These are phyloP conservation scores for Calameuta pallipes DNA, from an alignment of 2,888 invertebrate genomes.

Conservation along the genomic window DNA sequence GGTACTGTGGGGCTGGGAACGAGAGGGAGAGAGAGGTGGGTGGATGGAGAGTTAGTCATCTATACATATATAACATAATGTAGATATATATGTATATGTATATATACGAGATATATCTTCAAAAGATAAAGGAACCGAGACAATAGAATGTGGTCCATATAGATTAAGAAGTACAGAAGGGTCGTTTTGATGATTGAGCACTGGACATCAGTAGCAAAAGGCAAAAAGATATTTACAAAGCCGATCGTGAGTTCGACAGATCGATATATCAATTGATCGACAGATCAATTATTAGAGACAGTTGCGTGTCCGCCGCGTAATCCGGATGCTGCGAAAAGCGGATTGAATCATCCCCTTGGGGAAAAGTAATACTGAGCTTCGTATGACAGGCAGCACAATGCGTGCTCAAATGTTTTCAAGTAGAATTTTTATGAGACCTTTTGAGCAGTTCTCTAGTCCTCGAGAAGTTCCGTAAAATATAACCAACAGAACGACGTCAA, in stretches of 20 bases:
- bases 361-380: background rate
- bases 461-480: background rate
- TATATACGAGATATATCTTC: background rate
- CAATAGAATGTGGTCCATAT: background rate
- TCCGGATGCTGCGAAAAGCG: background rate
- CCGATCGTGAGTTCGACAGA: background rate
- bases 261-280: background rate
- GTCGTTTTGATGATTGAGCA: background rate
- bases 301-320: background rate
- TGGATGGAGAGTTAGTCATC: background rate
- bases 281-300: background rate
- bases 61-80: background rate
- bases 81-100: background rate
- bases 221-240: background rate
- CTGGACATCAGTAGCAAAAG: background rate
- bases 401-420: constrained; percentile 6
- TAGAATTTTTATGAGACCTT: background rate
- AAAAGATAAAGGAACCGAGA: background rate
- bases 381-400: background rate
- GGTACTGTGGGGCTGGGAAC: background rate
- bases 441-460: background rate
- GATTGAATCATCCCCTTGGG: background rate
- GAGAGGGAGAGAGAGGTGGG: background rate
- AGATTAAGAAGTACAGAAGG: background rate
- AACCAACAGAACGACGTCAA: background rate